These are phyloP conservation scores for Macrosiphum euphorbiae DNA, from an alignment of 2,888 invertebrate species.

Conservation along the genomic window DNA sequence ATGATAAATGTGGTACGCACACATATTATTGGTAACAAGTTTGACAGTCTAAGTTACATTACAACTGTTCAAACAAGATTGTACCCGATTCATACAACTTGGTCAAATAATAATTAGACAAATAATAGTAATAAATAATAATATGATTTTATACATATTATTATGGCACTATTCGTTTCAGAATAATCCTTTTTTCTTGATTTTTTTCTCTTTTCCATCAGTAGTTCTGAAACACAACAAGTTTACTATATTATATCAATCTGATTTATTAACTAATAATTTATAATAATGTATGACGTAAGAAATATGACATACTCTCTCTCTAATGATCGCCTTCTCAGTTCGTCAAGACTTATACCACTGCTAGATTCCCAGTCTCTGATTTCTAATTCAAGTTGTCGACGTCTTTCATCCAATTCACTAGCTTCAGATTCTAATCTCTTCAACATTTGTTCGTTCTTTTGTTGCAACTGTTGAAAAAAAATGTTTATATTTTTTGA, in stretches of 20 bases:
- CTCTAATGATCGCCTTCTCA: slow-evolving; percentile 88
- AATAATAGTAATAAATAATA: slow-evolving; percentile 38
- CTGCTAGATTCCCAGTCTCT: slow-evolving; percentile 91
- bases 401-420: slow-evolving; percentile 90
- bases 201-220: slow-evolving; percentile 90
- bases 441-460: slow-evolving; percentile 87
- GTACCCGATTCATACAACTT: slow-evolving; percentile 53
- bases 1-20: slow-evolving; percentile 37
- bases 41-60: slow-evolving; percentile 25
- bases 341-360: slow-evolving; percentile 89
- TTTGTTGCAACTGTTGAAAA: slow-evolving; percentile 78
- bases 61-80: slow-evolving; percentile 56
- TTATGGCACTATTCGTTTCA: slow-evolving; percentile 61
- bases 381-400: slow-evolving; percentile 87
- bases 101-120: slow-evolving; percentile 45
- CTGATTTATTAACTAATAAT: neutral
- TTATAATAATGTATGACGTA: neutral
- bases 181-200: slow-evolving; percentile 91
- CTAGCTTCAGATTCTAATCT: slow-evolving; percentile 89
- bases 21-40: slow-evolving; percentile 62
- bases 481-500: slow-evolving; percentile 39
- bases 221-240: slow-evolving; percentile 77
- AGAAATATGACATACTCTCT: slow-evolving; percentile 79
- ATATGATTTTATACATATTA: slow-evolving; percentile 57
- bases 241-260: neutral